Evolutionary conservation across 2,888 invertebrate genomes (phyloP).

Genomic region (Dynastes tityus): DNA sequence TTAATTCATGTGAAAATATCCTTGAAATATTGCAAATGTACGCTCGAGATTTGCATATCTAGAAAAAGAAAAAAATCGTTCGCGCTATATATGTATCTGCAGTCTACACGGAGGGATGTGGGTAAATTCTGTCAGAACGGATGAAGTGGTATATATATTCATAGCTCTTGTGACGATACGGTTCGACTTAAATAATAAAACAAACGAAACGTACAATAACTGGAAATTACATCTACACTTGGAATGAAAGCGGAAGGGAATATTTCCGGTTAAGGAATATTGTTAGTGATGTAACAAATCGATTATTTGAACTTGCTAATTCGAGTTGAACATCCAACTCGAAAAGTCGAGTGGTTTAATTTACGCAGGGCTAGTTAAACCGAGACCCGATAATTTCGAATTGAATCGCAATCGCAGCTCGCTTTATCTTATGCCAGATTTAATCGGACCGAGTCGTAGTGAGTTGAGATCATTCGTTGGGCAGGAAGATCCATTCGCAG

Average conservation of each 20-base stretch:
- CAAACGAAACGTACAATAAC: conserved; percentile 16
- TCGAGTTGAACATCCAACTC: too few species aligned
- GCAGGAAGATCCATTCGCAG: too few species aligned
- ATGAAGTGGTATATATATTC: conserved; percentile 23
- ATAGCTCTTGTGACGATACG: conserved; percentile 15
- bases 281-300: neutral
- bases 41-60: conserved; percentile 30
- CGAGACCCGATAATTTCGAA: too few species aligned
- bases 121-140: conserved; percentile 18
- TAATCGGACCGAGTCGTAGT: too few species aligned
- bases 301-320: too few species aligned
- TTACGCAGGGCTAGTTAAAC: too few species aligned
- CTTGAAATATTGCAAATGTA: conserved; percentile 32
- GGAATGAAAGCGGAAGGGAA: conserved; percentile 3
- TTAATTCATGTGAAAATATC: conserved; percentile 31
- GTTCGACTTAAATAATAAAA: conserved; percentile 26
- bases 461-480: too few species aligned
- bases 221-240: conserved; percentile 8
- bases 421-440: too few species aligned
- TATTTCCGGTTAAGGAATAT: neutral
- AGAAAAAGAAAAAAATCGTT: conserved; percentile 25
- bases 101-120: neutral
- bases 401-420: too few species aligned
- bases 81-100: neutral
- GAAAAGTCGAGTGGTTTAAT: too few species aligned